Conservation (phyloP, 2,113 vertebrate species). For the Alethe diademata region DNA sequence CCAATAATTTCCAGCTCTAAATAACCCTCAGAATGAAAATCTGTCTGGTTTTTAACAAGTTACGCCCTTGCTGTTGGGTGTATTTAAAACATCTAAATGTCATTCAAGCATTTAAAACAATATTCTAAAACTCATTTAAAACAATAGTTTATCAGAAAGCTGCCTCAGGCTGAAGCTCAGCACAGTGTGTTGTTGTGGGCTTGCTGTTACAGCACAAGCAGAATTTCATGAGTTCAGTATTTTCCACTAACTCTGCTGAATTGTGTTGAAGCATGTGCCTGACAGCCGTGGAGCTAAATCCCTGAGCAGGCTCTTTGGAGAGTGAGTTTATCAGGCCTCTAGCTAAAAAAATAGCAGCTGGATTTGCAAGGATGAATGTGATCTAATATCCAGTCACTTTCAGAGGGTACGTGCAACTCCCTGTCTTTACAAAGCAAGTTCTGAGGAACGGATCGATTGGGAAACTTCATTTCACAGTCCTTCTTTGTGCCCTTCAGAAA, state of each 20-base stretch:
- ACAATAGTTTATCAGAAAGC: background rate
- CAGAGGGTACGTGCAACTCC: fast-evolving
- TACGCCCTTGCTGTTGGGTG: background rate
- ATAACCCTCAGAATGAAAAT: background rate
- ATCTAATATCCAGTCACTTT: background rate
- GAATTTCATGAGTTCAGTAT: background rate
- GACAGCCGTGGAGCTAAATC: background rate
- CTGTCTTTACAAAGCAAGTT: background rate
- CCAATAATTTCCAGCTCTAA: background rate
- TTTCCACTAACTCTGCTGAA: background rate
- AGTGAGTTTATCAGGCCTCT: background rate
- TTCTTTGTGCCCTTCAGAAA: background rate
- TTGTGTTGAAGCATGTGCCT: fast-evolving
- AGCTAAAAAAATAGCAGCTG: background rate
- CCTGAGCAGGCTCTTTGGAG: background rate
- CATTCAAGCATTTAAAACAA: background rate
- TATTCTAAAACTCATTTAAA: background rate
- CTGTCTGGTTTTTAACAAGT: background rate
- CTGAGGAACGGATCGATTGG: background rate
- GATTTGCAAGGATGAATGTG: background rate
- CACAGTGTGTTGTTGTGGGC: fast-evolving
- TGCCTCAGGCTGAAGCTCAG: background rate
- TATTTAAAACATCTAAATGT: background rate
- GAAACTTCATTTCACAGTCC: background rate
- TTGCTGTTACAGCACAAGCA: background rate